Conservation (phyloP, 2,888 invertebrate genomes). For the Zootermopsis nevadensis region DNA sequence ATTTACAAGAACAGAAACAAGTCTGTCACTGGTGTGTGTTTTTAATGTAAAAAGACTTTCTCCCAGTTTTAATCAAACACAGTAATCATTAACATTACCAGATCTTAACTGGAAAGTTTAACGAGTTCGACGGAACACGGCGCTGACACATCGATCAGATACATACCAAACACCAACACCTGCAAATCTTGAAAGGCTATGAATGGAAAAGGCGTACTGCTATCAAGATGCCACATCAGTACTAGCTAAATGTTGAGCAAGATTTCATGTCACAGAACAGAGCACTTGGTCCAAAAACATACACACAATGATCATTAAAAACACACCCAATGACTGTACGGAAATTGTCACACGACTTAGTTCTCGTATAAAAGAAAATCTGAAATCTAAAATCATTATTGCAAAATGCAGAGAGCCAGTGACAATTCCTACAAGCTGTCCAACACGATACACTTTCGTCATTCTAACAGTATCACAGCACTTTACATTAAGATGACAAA, state of each 20-base stretch:
- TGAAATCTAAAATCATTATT: neutral
- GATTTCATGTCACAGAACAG: neutral
- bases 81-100: too few relatives aligned
- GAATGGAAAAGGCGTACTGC: too few relatives aligned
- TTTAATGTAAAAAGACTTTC: neutral
- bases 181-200: too few relatives aligned
- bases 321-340: neutral
- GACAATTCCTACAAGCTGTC: neutral
- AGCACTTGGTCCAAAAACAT: neutral
- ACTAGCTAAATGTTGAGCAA: neutral
- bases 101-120: too few relatives aligned
- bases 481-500: neutral
- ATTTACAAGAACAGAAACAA: constrained; percentile 47
- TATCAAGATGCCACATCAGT: neutral
- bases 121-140: too few relatives aligned
- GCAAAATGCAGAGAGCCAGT: neutral
- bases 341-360: neutral
- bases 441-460: neutral
- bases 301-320: neutral
- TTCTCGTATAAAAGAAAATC: neutral
- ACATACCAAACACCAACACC: too few relatives aligned
- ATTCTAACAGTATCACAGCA: constrained; percentile 14
- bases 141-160: too few relatives aligned
- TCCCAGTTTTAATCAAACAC: too few relatives aligned
- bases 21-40: neutral